Evolutionary conservation across 1,140 invertebrate species (phyloP).

Genomic region (Lepidurus packardi): DNA sequence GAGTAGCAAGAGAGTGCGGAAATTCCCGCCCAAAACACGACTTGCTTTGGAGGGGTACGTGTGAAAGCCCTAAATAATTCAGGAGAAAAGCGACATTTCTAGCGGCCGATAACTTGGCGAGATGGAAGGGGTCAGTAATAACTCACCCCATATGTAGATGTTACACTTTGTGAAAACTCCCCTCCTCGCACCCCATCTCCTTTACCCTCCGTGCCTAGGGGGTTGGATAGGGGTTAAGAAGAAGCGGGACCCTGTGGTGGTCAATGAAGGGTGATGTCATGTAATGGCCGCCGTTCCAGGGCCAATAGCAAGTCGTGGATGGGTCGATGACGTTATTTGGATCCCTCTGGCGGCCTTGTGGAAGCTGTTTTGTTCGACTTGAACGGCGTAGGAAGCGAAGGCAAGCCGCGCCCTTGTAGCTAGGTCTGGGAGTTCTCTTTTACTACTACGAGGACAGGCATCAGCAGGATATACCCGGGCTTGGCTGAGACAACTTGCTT

Average conservation of each 20-base stretch:
- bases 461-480: neutral
- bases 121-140: too few relatives aligned
- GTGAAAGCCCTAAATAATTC: too few relatives aligned
- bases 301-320: neutral
- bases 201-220: neutral
- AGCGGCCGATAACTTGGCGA: too few relatives aligned
- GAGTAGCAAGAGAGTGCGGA: too few relatives aligned
- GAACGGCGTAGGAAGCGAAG: neutral
- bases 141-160: too few relatives aligned
- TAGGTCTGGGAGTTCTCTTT: neutral
- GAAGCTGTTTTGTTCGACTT: neutral
- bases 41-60: too few relatives aligned
- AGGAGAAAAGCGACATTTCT: too few relatives aligned
- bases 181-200: neutral
- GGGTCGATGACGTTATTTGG: neutral
- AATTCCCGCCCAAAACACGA: too few relatives aligned
- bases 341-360: neutral
- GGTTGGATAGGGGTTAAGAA: neutral
- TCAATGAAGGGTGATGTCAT: slow-evolving; percentile 11
- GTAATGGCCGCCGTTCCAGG: neutral
- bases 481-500: neutral
- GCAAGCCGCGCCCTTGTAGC: slow-evolving; percentile 1
- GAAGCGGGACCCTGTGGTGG: neutral
- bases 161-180: neutral
- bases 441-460: neutral